Conservation (phyloP, 2,113 vertebrate species). For the Sturnira hondurensis region DNA sequence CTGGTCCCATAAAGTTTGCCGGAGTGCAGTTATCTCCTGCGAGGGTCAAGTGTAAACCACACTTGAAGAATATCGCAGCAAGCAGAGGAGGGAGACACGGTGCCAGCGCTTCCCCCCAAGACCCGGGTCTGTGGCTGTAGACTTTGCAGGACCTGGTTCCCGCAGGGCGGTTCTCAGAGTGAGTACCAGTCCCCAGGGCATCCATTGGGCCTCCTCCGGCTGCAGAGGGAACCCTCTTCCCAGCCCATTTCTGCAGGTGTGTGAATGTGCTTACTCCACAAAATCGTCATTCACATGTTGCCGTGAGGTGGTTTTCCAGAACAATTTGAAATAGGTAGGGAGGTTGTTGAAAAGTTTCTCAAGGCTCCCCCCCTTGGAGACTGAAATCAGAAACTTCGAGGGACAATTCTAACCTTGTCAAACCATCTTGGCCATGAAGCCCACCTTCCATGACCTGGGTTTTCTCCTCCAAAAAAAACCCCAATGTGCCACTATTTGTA, state of each 20-base stretch:
- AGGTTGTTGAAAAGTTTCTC: background rate
- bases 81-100: conserved; percentile 57
- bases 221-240: background rate
- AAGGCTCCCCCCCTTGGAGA: background rate
- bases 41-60: background rate
- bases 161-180: rapidly evolving
- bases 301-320: background rate
- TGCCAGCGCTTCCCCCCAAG: background rate
- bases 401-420: background rate
- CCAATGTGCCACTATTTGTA: no score
- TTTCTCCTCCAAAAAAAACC: background rate
- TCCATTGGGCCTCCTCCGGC: background rate
- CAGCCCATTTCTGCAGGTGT: background rate
- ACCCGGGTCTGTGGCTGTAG: background rate
- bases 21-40: background rate
- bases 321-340: background rate
- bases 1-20: background rate
- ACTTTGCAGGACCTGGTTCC: background rate
- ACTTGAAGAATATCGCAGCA: conserved; percentile 15
- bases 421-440: background rate
- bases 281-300: rapidly evolving
- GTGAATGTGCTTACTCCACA: background rate
- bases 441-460: background rate
- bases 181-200: background rate
- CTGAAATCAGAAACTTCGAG: background rate